phyloP scores from a whole-genome alignment of 2,888 invertebrate genomes.

The Eutolmus rufibarbis region DNA sequence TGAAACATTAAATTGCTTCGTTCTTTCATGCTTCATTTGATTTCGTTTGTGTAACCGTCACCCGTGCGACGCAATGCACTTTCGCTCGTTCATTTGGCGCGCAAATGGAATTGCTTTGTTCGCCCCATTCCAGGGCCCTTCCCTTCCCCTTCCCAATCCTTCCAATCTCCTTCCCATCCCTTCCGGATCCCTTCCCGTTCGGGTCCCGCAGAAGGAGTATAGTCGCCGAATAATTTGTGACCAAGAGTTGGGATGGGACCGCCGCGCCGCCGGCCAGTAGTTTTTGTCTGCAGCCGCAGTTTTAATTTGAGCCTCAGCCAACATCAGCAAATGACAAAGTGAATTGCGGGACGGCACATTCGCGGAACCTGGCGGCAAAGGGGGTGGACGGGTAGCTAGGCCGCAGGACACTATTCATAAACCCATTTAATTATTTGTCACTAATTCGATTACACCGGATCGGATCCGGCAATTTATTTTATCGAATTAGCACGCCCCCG shows the following conservation, averaged over 20 bases:
- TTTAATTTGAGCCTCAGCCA: constrained; percentile 6
- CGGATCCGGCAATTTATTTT: constrained; percentile 44
- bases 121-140: not conserved
- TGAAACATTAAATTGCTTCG: constrained; percentile 19
- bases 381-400: not conserved
- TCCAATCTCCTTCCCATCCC: too few species aligned
- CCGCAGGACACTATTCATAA: constrained; percentile 37
- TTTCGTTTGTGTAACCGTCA: constrained; percentile 5
- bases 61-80: not conserved
- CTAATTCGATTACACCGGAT: constrained; percentile 45
- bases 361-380: not conserved
- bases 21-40: constrained; percentile 32
- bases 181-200: too few species aligned
- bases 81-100: not conserved
- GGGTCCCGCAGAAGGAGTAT: not conserved
- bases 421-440: constrained; percentile 45
- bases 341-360: constrained; percentile 10
- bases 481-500: constrained; percentile 40
- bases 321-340: constrained; percentile 6
- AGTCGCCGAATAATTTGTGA: constrained; percentile 2
- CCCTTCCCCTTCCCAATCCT: too few species aligned
- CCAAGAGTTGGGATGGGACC: not conserved
- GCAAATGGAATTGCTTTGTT: constrained; percentile 1
- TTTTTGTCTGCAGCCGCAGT: not conserved
- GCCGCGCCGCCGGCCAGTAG: not conserved